Evolutionary conservation across 2,888 invertebrate genomes (phyloP), one percentile per base, ranked within the genome.

Genomic region (Drosophila ezoana): DNA sequence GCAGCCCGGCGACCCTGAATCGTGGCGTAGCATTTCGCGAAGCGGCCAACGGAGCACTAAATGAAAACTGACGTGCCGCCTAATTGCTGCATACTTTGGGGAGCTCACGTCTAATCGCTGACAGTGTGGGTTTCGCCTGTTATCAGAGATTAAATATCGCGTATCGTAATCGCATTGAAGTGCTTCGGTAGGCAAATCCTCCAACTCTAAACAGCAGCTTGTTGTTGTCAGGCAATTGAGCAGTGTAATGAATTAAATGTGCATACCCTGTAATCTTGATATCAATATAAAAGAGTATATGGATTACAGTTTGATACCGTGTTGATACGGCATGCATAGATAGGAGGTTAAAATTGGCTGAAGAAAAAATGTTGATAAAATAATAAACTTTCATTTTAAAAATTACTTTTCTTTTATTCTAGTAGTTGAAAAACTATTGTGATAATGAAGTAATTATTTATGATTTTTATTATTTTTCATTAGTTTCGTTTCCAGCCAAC

Each of bases 101-200:
- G 35, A 23, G 41, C 48, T 38, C 8, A 35, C 23, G 48, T 10
- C 48, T 52, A 73, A 74, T 81, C 60, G 40, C 10, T 35, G 14
- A 16, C 23, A 32, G 35, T 10, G 45, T 56, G 48, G 18, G 49
- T 47, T n/a, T 8, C 41, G n/a, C 38, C 37, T 33, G 40, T 78
- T 82, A 86, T 88, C 76, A 37, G 3, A 48, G 52, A 69, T 79
- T 60, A 53, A 49, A 51, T 44, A 59, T 56, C 37, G 4, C 20
- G 44, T 40, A 56, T 41, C 57, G 64, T 48, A 77, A 77, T 77
- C 65, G 38, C 45, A 45, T 51, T 65, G 32, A 53, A 56, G 59
- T 66, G 47, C 43, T 44, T 35, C 4, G 13, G 23, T 13, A 23
- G 10, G 3, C 14, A 2, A 33, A 48, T 43, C 28, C 18, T 47